phyloP scores from a whole-genome alignment of 2,797 vertebrate genomes.

The Garrulus glandarius region DNA sequence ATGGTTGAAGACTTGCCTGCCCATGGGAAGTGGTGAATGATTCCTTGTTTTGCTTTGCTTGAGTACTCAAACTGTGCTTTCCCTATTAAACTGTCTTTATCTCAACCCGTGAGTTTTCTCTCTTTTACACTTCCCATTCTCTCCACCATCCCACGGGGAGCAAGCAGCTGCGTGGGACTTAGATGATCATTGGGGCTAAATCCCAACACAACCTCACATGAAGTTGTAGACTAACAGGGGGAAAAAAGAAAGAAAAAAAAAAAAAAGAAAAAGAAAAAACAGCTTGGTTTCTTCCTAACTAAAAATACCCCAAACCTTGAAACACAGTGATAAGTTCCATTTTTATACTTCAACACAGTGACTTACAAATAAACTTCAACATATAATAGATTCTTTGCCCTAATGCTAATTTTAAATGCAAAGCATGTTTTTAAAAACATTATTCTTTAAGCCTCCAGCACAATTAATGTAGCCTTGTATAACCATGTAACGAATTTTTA shows the following conservation, averaged over 20 bases:
- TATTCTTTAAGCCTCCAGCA: not conserved
- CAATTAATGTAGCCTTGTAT: not conserved
- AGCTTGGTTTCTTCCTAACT: not conserved
- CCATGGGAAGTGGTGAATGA: not conserved
- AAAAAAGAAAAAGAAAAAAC: rapidly evolving
- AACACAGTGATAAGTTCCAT: not conserved
- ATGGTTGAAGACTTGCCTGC: not conserved
- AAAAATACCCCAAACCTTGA: not conserved
- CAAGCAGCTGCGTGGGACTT: not conserved
- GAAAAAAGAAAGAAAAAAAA: rapidly evolving
- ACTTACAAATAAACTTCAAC: not conserved
- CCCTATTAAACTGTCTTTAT: not conserved
- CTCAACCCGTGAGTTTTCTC: not conserved
- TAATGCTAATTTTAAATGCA: not conserved
- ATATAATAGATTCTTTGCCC: not conserved
- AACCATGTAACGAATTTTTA: not conserved
- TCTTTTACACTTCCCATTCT: not conserved
- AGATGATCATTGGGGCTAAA: not conserved
- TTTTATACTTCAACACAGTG: not conserved
- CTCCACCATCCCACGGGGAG: not conserved
- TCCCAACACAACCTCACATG: not conserved
- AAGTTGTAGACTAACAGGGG: not conserved
- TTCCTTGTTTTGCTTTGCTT: not conserved
- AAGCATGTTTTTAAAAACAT: not conserved
- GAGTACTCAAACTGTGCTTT: not conserved